Conservation (phyloP, 1,140 invertebrate species). For the Temnothorax nylanderi region DNA sequence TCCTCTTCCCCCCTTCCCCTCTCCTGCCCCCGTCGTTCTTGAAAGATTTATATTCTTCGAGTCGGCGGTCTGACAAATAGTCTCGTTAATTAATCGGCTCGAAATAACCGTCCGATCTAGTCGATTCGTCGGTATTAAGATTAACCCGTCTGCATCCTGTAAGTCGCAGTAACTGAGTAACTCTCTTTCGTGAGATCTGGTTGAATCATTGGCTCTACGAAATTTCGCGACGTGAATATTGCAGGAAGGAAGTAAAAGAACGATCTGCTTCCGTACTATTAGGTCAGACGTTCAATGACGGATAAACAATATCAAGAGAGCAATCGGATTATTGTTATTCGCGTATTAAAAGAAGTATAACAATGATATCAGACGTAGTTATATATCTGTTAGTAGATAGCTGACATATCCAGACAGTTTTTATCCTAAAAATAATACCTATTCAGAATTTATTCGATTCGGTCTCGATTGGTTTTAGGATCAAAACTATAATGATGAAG, state of each 20-base stretch:
- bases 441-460: not conserved
- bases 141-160: slow-evolving; percentile 39
- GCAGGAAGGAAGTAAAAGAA: not conserved
- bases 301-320: not conserved
- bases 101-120: slow-evolving; percentile 63
- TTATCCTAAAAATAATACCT: not conserved
- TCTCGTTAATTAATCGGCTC: slow-evolving; percentile 69
- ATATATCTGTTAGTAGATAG: not conserved
- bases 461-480: not conserved
- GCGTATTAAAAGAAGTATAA: not conserved
- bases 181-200: not conserved
- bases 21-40: not conserved
- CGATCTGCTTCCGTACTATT: not conserved
- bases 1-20: no score
- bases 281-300: not conserved
- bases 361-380: not conserved
- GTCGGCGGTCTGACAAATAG: slow-evolving; percentile 60
- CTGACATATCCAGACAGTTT: not conserved
- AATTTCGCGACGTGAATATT: slow-evolving; percentile 26
- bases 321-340: not conserved
- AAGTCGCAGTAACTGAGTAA: not conserved
- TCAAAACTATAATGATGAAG: not conserved
- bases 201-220: not conserved
- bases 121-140: slow-evolving; percentile 47
- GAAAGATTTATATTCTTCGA: slow-evolving; percentile 63